These are phyloP conservation scores for Tubulanus polymorphus DNA, from an alignment of 2,888 invertebrate species.

Conservation along the genomic window DNA sequence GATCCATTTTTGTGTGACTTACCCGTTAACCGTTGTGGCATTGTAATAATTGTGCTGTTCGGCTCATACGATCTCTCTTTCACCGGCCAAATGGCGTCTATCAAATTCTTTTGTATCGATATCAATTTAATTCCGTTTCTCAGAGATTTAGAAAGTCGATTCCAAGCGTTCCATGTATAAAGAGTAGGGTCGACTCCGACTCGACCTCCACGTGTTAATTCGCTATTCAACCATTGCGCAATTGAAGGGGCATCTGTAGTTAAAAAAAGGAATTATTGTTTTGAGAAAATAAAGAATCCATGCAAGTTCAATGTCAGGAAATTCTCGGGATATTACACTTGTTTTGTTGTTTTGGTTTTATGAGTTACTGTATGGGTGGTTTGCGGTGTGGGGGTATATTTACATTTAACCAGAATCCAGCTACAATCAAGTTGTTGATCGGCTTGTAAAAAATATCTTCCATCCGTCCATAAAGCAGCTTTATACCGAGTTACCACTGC, in stretches of 20 bases:
- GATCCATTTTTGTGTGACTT: no score
- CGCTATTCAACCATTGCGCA: slow-evolving; percentile 27
- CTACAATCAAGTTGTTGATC: slow-evolving; percentile 35
- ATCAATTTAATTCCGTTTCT: slow-evolving; percentile 20
- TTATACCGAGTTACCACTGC: slow-evolving; percentile 9
- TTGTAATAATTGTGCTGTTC: no score
- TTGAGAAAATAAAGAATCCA: no score
- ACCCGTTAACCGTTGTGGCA: no score
- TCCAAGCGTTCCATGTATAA: slow-evolving; percentile 17
- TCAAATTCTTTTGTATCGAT: slow-evolving; percentile 58
- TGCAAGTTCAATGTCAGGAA: no score
- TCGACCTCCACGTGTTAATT: slow-evolving; percentile 14
- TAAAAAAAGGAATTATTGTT: no score
- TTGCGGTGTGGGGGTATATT: background rate
- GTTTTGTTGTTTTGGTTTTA: no score
- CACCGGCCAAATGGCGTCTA: slow-evolving; percentile 71
- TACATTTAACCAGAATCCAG: slow-evolving; percentile 29
- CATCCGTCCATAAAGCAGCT: slow-evolving; percentile 36
- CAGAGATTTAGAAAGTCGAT: no score
- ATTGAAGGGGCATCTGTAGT: slow-evolving; percentile 28
- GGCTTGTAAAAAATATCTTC: slow-evolving; percentile 34
- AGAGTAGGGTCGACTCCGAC: slow-evolving; percentile 33
- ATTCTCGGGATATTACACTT: no score
- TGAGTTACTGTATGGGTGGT: no score
- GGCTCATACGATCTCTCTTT: no score